phyloP scores from a whole-genome alignment of 2,113 vertebrate genomes.

The Microtus richardsoni region DNA sequence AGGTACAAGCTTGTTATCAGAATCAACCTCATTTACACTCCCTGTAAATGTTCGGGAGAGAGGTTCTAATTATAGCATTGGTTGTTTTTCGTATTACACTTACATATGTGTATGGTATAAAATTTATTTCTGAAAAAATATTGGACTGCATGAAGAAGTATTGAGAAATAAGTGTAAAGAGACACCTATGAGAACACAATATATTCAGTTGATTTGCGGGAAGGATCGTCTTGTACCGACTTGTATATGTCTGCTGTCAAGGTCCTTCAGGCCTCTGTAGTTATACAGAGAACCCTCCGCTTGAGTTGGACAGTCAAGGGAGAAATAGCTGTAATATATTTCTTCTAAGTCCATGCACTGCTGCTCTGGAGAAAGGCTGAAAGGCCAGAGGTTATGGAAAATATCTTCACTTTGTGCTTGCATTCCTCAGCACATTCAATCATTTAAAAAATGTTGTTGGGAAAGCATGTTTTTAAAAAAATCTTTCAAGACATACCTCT shows the following conservation, averaged over 20 bases:
- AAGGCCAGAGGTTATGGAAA: neutral
- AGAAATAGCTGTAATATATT: neutral
- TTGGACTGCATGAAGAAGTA: neutral
- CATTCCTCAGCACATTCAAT: neutral
- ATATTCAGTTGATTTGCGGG: neutral
- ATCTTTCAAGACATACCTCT: neutral
- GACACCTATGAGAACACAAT: neutral
- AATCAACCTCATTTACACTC: conserved; percentile 38
- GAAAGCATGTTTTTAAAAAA: neutral
- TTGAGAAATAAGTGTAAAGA: neutral
- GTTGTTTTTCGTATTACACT: conserved; percentile 23
- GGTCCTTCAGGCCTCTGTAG: neutral
- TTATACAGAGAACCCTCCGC: neutral
- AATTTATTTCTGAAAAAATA: conserved; percentile 15
- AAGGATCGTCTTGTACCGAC: neutral
- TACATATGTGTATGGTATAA: neutral
- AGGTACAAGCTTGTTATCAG: neutral
- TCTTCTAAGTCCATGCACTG: neutral
- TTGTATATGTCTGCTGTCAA: neutral
- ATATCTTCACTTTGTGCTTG: neutral
- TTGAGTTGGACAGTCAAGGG: neutral
- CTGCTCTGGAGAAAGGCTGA: neutral
- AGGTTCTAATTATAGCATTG: conserved; percentile 8
- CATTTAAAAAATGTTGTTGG: rapidly evolving
- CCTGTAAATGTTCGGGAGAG: conserved; percentile 49